Evolutionary conservation across 2,797 vertebrate species (phyloP), one percentile per base, ranked within the genome.

Genomic region (Sparidentex hasta): DNA sequence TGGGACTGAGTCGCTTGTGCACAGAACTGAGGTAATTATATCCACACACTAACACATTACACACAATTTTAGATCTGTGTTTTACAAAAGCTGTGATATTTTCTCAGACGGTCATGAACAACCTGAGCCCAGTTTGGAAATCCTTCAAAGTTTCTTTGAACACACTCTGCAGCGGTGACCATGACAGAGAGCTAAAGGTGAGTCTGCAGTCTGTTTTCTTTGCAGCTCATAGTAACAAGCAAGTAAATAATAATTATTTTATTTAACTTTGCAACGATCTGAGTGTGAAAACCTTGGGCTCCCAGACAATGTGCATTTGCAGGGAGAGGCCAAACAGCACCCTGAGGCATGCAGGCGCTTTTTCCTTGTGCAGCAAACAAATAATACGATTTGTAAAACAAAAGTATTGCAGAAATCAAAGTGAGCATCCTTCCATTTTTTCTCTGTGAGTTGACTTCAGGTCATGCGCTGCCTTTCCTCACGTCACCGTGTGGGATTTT

Each of bases 81-180:
- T 58, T 69, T 70, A 61, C 33, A 52, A 51, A 48, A 44, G 54
- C 11, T 61, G 27, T 78, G 23, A 38, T 51, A 1, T 56, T 46
- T 38, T 38, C 33, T 57, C 56, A 99, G 98, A 98, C 99, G 73
- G 96, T 99, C 84, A 99, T 99, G 98, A 99, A 99, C 93, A 98
- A 99, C 93, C 95, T 99, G 89, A 99, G 96, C 85, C 98, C 98
- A 27, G 95, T 97, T n/a, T 99, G 98, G 98, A 99, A 99, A 92
- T 96, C 97, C 29, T 99, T 99, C 91, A 99, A 99, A 95, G 98
- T 99, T 80, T 99, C 98, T 1, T 93, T 99, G 70, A 99, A 99
- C 93, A 99, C 98, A 43, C 95, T 99, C 67, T 99, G 98, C 95
- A 99, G 98, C 12, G 97, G 98, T 58, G 97, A 99, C 88, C 97